Percentiles rank a stretch among this genome's conserved stretches.
Evolutionary conservation across 2,888 invertebrate genomes (phyloP).

Genomic region (Dascillus cervinus): DNA sequence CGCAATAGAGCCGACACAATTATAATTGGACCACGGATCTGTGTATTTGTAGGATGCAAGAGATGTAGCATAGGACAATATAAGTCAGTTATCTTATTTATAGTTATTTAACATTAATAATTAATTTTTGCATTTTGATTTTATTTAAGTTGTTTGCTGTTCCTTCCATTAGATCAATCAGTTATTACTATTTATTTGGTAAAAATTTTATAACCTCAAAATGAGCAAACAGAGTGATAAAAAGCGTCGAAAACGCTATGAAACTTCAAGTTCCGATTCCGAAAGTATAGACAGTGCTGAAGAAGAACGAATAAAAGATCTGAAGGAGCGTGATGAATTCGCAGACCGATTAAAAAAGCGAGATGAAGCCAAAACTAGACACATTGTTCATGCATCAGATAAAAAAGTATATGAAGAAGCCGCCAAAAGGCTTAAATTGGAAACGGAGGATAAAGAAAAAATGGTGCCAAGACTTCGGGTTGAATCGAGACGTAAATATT

Average conservation of each 20-base stretch:
- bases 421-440: conserved; percentile 80
- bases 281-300: conserved; percentile 66
- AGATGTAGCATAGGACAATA: too few relatives aligned
- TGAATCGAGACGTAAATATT: conserved; percentile 87
- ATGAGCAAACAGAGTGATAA: conserved; percentile 27
- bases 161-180: too few relatives aligned
- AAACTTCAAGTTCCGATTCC: conserved; percentile 49
- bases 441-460: conserved; percentile 77
- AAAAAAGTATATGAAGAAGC: conserved; percentile 78
- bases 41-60: too few relatives aligned
- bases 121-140: too few relatives aligned
- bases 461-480: conserved; percentile 81
- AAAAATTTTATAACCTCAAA: too few relatives aligned
- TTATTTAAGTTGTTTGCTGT: too few relatives aligned
- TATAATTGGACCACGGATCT: too few relatives aligned
- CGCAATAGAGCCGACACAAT: too few relatives aligned
- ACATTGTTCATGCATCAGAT: conserved; percentile 61
- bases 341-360: conserved; percentile 77
- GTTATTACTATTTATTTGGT: too few relatives aligned
- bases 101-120: too few relatives aligned
- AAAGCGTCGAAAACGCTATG: conserved; percentile 41
- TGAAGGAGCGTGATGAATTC: conserved; percentile 92
- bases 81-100: too few relatives aligned
- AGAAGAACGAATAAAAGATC: conserved; percentile 70
- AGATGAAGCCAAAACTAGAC: conserved; percentile 83